Conservation (phyloP, 2,888 invertebrate species). For the Orchesella flavescens region DNA sequence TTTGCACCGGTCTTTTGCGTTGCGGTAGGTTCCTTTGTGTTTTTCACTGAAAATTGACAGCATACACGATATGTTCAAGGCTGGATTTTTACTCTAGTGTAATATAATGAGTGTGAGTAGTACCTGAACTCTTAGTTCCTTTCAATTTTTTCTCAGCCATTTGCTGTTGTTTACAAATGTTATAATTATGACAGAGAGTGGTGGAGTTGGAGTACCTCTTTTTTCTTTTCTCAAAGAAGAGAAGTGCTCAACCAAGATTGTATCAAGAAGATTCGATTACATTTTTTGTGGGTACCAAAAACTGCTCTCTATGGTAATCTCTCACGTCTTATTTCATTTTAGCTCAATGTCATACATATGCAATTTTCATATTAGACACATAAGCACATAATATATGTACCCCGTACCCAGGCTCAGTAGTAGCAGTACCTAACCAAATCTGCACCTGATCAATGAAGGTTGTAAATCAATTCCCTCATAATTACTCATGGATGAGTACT, state of each 20-base stretch:
- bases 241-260: neutral
- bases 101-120: constrained; percentile 38
- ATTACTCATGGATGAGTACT: constrained; percentile 32
- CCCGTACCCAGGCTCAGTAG: too few relatives aligned
- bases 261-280: too few relatives aligned
- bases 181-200: constrained; percentile 50
- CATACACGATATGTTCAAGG: constrained; percentile 62
- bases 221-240: neutral
- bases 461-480: constrained; percentile 47
- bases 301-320: too few relatives aligned
- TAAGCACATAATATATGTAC: too few relatives aligned
- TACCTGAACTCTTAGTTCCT: constrained; percentile 29
- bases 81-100: constrained; percentile 10
- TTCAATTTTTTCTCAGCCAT: constrained; percentile 39
- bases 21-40: constrained; percentile 54
- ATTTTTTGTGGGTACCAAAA: too few relatives aligned
- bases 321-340: too few relatives aligned
- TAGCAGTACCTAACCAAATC: too few relatives aligned
- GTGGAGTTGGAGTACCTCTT: constrained; percentile 56
- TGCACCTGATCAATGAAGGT: constrained; percentile 34
- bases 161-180: constrained; percentile 57
- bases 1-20: constrained; percentile 29
- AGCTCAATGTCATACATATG: too few relatives aligned
- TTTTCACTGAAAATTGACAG: constrained; percentile 33
- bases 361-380: too few relatives aligned